Conservation (phyloP, 2,113 vertebrate genomes). For the Corapipo altera region DNA sequence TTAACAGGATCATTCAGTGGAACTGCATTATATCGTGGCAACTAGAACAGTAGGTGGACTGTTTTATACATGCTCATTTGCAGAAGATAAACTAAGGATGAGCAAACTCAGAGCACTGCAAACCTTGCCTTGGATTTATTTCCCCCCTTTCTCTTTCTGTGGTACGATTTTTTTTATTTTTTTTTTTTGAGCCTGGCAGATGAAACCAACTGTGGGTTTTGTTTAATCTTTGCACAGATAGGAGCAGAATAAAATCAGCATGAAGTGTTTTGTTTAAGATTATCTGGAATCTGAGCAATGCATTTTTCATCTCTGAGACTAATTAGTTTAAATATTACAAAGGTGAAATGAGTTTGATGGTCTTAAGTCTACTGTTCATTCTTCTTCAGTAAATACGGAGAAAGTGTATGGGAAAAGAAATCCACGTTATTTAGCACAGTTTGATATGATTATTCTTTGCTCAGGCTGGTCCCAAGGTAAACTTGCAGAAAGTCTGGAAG, state of each 20-base stretch:
- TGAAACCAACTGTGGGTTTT: constrained; percentile 53
- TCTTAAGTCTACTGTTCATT: constrained; percentile 59
- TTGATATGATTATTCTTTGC: constrained; percentile 42
- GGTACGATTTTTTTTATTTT: neutral
- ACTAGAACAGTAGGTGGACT: constrained; percentile 73
- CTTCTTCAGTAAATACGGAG: constrained; percentile 30
- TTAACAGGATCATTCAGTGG: constrained; percentile 78
- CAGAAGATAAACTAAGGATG: constrained; percentile 71
- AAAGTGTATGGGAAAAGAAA: constrained; percentile 20
- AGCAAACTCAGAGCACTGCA: constrained; percentile 47
- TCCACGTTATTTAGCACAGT: constrained; percentile 46
- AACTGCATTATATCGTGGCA: constrained; percentile 74
- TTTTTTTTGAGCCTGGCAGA: constrained; percentile 46
- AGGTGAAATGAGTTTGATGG: constrained; percentile 63
- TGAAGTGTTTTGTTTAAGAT: constrained; percentile 61
- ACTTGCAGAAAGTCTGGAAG: constrained; percentile 56
- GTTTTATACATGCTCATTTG: constrained; percentile 69
- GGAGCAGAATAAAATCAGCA: constrained; percentile 65
- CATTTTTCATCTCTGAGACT: constrained; percentile 60
- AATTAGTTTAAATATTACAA: constrained; percentile 63
- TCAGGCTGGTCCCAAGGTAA: constrained; percentile 43
- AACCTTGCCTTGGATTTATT: constrained; percentile 64
- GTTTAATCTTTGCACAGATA: constrained; percentile 57
- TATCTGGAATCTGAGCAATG: constrained; percentile 67
- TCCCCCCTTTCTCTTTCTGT: neutral